Evolutionary conservation across 2,888 invertebrate genomes (phyloP).

Genomic region (Abscondita cerata): DNA sequence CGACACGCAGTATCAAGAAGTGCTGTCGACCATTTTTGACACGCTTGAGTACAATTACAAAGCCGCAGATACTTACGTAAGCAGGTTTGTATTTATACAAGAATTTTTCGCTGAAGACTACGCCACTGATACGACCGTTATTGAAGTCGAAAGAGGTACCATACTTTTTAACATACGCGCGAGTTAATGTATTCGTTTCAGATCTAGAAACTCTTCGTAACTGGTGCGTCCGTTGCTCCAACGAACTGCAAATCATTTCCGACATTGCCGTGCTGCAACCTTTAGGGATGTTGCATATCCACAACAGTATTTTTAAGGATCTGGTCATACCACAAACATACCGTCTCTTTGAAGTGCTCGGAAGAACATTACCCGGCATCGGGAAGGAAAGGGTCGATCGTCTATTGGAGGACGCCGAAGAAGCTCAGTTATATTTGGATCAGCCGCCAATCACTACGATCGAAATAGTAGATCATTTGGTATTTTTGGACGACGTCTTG

Average conservation of each 20-base stretch:
- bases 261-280: slow-evolving; percentile 71
- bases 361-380: slow-evolving; percentile 72
- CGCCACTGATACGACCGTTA: slow-evolving; percentile 66
- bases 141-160: slow-evolving; percentile 68
- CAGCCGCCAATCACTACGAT: slow-evolving; percentile 72
- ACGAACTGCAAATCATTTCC: slow-evolving; percentile 73
- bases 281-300: slow-evolving; percentile 76
- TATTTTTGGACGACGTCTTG: slow-evolving; percentile 72
- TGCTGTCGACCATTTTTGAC: slow-evolving; percentile 64
- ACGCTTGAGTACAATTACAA: slow-evolving; percentile 68
- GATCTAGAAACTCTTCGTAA: slow-evolving; percentile 70
- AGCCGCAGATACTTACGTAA: slow-evolving; percentile 68
- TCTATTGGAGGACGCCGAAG: slow-evolving; percentile 66
- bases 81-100: slow-evolving; percentile 70
- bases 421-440: slow-evolving; percentile 68
- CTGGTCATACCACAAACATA: slow-evolving; percentile 75
- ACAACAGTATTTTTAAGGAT: slow-evolving; percentile 74
- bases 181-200: too few relatives aligned
- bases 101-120: slow-evolving; percentile 75
- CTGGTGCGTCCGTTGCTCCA: slow-evolving; percentile 72
- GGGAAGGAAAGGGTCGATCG: slow-evolving; percentile 66
- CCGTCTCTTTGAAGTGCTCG: slow-evolving; percentile 70
- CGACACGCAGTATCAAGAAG: slow-evolving; percentile 66
- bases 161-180: too few relatives aligned
- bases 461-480: slow-evolving; percentile 75